Base-by-base conservation (phyloP, 2,797 vertebrate genomes). In the Sylvia borin region DNA sequence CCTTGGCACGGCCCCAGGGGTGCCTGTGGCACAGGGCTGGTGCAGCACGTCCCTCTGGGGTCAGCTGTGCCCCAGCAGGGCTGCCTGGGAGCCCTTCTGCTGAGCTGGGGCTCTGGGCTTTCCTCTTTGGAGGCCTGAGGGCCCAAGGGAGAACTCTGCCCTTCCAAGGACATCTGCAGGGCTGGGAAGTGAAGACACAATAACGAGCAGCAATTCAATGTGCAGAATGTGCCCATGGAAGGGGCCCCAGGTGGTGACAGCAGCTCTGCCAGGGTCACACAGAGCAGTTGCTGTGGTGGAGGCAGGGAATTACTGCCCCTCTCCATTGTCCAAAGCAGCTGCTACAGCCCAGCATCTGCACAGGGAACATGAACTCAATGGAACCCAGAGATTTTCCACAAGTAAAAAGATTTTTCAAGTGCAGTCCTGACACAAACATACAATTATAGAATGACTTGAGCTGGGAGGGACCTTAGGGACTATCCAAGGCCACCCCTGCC, bases 361-460 rank as follows among this genome's bases (percentile, higher is more conserved):
- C 50, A 6, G 36, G 42, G 55, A 82, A 42, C 36, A 10, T 1
- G 0, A 24, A 31, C 11, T 58, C n/a, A 14, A 0, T 0, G 3
- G 57, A 68, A 3, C 3, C 32, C 12, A 7, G 4, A 13, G 26
- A 25, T 7, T 16, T 22, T 10, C n/a, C 74, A 40, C 29, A 73
- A 48, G 19, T 11, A 4, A 25, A 74, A 32, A 55, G 38, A 21
- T 31, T 82, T 82, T 74, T 55, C 3, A 2, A 34, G 31, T 48
- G 43, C 50, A 72, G 11, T 19, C 50, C 64, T 48, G 50, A n/a
- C 34, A 72, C 32, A 53, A 80, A 71, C 13, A 40, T 4, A 29
- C 29, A 76, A 54, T 76, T 53, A 61, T 0, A 47, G 64, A n/a
- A 68, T 68, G 47, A 3, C 24, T 29, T 53, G 38, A 64, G 72